These are phyloP conservation scores for Fistularia commersonii DNA, from an alignment of 2,797 vertebrate species.

Conservation along the genomic window DNA sequence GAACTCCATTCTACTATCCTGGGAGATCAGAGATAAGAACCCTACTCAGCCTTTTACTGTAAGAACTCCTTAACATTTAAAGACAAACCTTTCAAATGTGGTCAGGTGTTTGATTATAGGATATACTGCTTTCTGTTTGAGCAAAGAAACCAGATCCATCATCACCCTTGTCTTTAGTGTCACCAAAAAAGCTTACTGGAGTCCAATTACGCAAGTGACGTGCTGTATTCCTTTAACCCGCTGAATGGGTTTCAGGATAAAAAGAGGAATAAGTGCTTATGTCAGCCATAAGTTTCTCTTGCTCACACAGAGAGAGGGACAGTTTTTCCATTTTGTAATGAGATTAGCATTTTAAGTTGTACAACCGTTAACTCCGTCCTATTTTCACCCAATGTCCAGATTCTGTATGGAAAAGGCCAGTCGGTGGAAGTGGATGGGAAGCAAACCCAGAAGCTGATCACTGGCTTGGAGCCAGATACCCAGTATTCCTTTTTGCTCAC, in stretches of 20 bases:
- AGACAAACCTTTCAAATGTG: not conserved
- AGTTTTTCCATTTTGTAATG: too few species aligned
- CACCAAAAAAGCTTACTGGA: too few species aligned
- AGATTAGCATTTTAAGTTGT: not conserved
- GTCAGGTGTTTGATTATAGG: too few species aligned
- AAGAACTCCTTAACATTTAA: slow-evolving; percentile 49
- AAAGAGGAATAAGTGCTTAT: too few species aligned
- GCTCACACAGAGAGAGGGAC: too few species aligned
- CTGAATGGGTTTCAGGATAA: too few species aligned
- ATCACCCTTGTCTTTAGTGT: too few species aligned
- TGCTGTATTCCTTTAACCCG: too few species aligned
- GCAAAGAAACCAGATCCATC: too few species aligned
- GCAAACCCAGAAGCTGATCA: slow-evolving; percentile 90
- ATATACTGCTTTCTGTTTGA: too few species aligned
- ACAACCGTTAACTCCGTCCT: not conserved
- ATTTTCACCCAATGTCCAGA: slow-evolving; percentile 66
- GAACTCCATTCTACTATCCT: slow-evolving; percentile 92
- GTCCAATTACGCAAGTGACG: too few species aligned
- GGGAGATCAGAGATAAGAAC: slow-evolving; percentile 96
- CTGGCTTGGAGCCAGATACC: slow-evolving; percentile 89
- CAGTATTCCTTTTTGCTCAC: slow-evolving; percentile 95
- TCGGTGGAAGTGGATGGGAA: slow-evolving; percentile 93
- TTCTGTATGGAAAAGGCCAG: slow-evolving; percentile 92
- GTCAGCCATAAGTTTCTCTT: too few species aligned
- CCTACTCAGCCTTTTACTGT: slow-evolving; percentile 93